phyloP scores from a whole-genome alignment of 2,888 invertebrate genomes.

The Drosophila macrospina region DNA sequence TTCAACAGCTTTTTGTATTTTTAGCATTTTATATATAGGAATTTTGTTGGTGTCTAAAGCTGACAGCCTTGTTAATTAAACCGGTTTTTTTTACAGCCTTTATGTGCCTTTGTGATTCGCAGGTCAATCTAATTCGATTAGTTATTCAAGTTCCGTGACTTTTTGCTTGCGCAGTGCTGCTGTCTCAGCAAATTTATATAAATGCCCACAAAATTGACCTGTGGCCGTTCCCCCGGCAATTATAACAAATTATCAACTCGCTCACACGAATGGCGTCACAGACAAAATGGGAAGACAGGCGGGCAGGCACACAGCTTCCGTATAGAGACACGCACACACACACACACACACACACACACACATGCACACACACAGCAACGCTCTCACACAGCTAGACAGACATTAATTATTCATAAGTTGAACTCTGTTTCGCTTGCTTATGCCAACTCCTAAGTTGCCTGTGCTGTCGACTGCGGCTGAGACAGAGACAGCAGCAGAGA shows the following conservation, averaged over 20 bases:
- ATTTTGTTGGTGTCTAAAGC: too few relatives aligned
- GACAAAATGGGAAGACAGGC: slow-evolving; percentile 15
- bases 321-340: slow-evolving; percentile 23
- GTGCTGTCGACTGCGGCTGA: neutral
- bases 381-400: slow-evolving; percentile 53
- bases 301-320: slow-evolving; percentile 24
- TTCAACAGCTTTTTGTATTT: too few relatives aligned
- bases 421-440: slow-evolving; percentile 41
- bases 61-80: too few relatives aligned
- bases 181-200: slow-evolving; percentile 72
- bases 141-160: slow-evolving; percentile 56
- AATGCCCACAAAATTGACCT: slow-evolving; percentile 79
- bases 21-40: too few relatives aligned
- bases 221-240: slow-evolving; percentile 75
- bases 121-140: slow-evolving; percentile 57
- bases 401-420: slow-evolving; percentile 79
- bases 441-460: slow-evolving; percentile 32
- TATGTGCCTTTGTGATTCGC: neutral
- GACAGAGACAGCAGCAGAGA: neutral
- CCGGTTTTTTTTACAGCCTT: neutral
- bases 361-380: neutral
- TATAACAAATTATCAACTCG: slow-evolving; percentile 79
- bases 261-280: slow-evolving; percentile 63
- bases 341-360: slow-evolving; percentile 34
- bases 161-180: slow-evolving; percentile 49